These are phyloP conservation scores for Mizuhopecten yessoensis DNA, from an alignment of 1,140 invertebrate species.

Conservation along the genomic window DNA sequence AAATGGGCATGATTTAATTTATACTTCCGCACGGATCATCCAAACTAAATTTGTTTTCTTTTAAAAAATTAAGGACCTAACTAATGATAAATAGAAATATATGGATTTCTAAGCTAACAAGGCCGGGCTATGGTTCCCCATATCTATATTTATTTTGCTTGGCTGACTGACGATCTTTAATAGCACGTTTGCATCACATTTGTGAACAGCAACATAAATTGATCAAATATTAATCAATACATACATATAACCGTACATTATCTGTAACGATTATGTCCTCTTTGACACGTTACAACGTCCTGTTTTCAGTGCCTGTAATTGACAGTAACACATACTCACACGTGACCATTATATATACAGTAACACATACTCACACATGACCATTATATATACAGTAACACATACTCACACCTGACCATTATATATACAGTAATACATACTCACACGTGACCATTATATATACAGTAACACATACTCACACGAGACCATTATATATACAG, in stretches of 20 bases:
- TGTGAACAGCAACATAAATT: slow-evolving; percentile 10
- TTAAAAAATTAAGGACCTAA: too few relatives aligned
- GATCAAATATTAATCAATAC: slow-evolving; percentile 17
- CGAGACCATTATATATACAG: too few relatives aligned
- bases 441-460: too few relatives aligned
- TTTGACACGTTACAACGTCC: not conserved
- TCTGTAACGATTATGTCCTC: not conserved
- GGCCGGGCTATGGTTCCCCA: not conserved
- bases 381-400: too few relatives aligned
- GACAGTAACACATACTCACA: not conserved
- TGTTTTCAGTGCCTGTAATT: not conserved
- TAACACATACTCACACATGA: too few relatives aligned
- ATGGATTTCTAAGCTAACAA: not conserved
- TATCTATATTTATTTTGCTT: not conserved
- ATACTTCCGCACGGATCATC: too few relatives aligned
- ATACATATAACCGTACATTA: not conserved
- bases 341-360: not conserved
- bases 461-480: too few relatives aligned
- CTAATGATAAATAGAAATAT: not conserved
- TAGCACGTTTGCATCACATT: not conserved
- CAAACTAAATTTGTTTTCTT: too few relatives aligned
- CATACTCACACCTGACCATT: too few relatives aligned
- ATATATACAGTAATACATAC: too few relatives aligned
- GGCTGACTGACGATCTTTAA: slow-evolving; percentile 7
- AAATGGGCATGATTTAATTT: not conserved